phyloP scores from a whole-genome alignment of 2,888 invertebrate genomes.

The Tetragnatha montana region DNA sequence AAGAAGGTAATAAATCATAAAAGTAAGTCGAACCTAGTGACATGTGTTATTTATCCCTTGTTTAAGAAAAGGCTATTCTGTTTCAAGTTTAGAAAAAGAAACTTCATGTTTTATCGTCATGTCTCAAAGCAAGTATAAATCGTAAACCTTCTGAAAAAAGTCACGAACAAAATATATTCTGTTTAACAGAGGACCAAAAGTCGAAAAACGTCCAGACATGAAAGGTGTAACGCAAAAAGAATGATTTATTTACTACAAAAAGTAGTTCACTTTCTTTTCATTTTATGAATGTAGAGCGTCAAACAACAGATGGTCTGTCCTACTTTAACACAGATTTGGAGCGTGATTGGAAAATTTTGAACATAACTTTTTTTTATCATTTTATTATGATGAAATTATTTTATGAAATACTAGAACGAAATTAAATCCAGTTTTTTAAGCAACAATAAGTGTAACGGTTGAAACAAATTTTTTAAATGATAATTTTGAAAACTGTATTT shows the following conservation, averaged over 20 bases:
- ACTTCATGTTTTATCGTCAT: not conserved
- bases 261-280: not conserved
- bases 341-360: not conserved
- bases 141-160: not conserved
- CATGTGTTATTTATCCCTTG: not conserved
- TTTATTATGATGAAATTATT: too few relatives aligned
- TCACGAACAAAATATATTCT: not conserved
- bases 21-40: not conserved
- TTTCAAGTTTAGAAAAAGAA: not conserved
- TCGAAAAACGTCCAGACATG: not conserved
- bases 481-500: too few relatives aligned
- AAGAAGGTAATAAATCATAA: not conserved
- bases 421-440: too few relatives aligned
- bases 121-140: not conserved
- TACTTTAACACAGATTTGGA: not conserved
- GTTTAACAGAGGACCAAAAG: not conserved
- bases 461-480: too few relatives aligned
- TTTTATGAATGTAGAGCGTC: not conserved
- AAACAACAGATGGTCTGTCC: not conserved
- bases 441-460: too few relatives aligned
- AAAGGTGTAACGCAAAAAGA: not conserved
- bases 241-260: slow-evolving; percentile 12
- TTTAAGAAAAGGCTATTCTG: not conserved
- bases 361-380: too few relatives aligned
- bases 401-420: too few relatives aligned